Conservation (phyloP, 30 jellyfish, hydroid and myxozoan species). For the Catostylus mosaicus region DNA sequence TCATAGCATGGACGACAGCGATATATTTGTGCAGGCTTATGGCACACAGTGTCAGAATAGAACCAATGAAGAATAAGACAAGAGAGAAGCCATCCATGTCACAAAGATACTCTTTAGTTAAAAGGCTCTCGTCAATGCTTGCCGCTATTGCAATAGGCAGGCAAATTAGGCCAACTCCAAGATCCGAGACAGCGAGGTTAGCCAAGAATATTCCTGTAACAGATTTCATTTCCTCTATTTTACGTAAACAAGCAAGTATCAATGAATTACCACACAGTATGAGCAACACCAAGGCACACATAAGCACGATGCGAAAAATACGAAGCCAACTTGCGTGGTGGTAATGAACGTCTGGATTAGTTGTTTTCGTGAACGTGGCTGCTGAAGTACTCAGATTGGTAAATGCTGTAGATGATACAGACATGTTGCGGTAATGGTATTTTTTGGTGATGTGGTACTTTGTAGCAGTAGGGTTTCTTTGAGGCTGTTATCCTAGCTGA, state of each 20-base stretch:
- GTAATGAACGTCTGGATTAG: background rate
- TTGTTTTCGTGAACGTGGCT: background rate
- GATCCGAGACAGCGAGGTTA: constrained; percentile 71
- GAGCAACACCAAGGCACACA: constrained; percentile 15
- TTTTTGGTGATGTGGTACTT: too few relatives aligned
- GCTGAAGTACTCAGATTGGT: background rate
- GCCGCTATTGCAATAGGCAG: constrained; percentile 70
- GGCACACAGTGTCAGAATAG: constrained; percentile 53
- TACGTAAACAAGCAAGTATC: constrained; percentile 40
- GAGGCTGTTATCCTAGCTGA: too few relatives aligned
- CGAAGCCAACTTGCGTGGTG: constrained; percentile 46
- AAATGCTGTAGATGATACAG: background rate
- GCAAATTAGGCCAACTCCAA: constrained; percentile 62
- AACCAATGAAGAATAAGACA: constrained; percentile 63
- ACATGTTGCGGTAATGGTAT: background rate
- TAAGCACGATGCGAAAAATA: constrained; percentile 10
- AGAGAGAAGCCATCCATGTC: constrained; percentile 59
- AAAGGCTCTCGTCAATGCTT: constrained; percentile 27
- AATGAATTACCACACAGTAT: constrained; percentile 43
- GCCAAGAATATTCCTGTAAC: constrained; percentile 68
- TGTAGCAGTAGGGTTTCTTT: too few relatives aligned
- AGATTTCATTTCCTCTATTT: constrained; percentile 57
- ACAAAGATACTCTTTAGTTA: constrained; percentile 16
- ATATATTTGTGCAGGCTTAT: constrained; percentile 67
- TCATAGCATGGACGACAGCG: constrained; percentile 63